Evolutionary conservation across 2,888 invertebrate genomes (phyloP), one percentile per base, ranked within the genome.

Genomic region (Conus canariensis): DNA sequence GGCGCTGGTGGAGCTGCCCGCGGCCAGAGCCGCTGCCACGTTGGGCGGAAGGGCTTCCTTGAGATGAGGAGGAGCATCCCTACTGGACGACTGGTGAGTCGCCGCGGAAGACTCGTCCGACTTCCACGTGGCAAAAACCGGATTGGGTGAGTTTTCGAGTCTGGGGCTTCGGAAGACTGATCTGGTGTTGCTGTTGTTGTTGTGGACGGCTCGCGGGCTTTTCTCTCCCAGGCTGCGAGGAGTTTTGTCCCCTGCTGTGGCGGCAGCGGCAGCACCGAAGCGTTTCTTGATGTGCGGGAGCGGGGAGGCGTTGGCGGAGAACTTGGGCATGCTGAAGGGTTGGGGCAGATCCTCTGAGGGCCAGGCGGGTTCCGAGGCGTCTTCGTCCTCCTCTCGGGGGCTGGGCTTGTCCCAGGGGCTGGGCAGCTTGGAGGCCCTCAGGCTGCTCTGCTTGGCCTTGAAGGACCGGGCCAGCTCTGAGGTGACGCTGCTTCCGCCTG

Each of bases 271-370:
- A 12, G 22, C 83, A 14, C 14, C 14, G 56, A 87, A 5, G 45
- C 67, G 87, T 67, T 87, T 87, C 70, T 67, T 87, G 87, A 87
- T 87, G 87, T 87, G 67, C 12, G 85, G 85, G 4, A 86, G 86
- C 45, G 64, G 85, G 16, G 64, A 19, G 25, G 60, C 25, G 87
- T 64, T 87, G 87, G 87, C 67, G 45, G 67, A 22, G 70, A 87
- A 70, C 70, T 70, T 87, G 67, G 87, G 70, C 19, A 22, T 8
- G 87, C 22, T 45, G 87, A 70, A 87, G 10, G 87, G 87, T 45
- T 22, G 70, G 9, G 67, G 59, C 22, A 22, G 7, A 45, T 60
- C 14, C 7, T 87, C 87, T 22, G 22, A 19, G 70, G 82, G n/a
- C 82, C 82, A 83, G 58, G 25, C 19, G 64, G 86, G 25, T 19